Evolutionary conservation across 2,113 vertebrate genomes (phyloP).

Genomic region (Paraplagusia blochii): DNA sequence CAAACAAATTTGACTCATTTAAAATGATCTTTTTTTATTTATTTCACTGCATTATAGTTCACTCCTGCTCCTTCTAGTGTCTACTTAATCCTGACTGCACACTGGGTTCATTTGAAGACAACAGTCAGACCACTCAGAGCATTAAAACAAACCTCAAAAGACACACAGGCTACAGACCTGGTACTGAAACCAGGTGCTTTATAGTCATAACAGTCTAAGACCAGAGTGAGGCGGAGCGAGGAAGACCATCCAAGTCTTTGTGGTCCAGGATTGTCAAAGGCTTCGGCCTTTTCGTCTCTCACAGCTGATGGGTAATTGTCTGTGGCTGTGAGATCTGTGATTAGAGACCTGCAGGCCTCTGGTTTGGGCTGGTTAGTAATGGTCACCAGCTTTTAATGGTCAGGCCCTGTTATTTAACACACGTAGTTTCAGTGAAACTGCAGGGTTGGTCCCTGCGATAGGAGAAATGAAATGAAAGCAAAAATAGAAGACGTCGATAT

Average conservation of each 20-base stretch:
- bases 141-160: neutral
- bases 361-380: slow-evolving; percentile 32
- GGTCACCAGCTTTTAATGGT: slow-evolving; percentile 38
- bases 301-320: slow-evolving; percentile 42
- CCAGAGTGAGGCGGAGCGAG: slow-evolving; percentile 44
- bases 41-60: slow-evolving; percentile 19
- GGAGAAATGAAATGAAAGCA: slow-evolving; percentile 14
- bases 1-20: no score
- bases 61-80: slow-evolving; percentile 30
- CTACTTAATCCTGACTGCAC: slow-evolving; percentile 12
- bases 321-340: slow-evolving; percentile 40
- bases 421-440: neutral
- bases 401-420: slow-evolving; percentile 38
- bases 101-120: neutral
- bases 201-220: slow-evolving; percentile 55
- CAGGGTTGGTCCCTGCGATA: slow-evolving; percentile 20
- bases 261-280: slow-evolving; percentile 35
- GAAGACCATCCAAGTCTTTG: slow-evolving; percentile 49
- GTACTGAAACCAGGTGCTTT: slow-evolving; percentile 57
- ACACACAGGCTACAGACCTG: slow-evolving; percentile 3
- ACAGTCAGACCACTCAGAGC: neutral
- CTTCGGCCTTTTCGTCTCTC: slow-evolving; percentile 38
- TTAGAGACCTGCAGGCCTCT: slow-evolving; percentile 51
- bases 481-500: neutral
- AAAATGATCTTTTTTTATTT: slow-evolving; percentile 31